Conservation (phyloP, 2,797 vertebrate species). For the Euthynnus affinis region DNA sequence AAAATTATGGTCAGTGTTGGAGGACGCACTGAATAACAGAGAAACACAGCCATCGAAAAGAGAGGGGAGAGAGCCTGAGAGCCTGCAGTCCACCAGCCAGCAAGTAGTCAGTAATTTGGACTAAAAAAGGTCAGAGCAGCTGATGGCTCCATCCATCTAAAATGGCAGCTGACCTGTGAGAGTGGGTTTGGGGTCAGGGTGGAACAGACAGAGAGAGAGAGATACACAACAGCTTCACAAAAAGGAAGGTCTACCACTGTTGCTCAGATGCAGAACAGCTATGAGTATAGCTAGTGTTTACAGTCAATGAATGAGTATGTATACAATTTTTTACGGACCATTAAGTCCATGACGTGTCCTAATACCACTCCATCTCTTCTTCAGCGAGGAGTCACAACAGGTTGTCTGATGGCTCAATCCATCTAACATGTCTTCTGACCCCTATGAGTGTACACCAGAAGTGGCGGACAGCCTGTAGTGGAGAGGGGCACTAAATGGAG, state of each 20-base stretch:
- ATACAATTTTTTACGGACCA: constrained; percentile 12
- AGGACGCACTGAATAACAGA: neutral
- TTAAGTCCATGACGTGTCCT: constrained; percentile 20
- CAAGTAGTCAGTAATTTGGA: constrained; percentile 67
- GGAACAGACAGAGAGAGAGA: constrained; percentile 42
- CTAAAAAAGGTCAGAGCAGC: constrained; percentile 73
- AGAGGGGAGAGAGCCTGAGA: constrained; percentile 25
- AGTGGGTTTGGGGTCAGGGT: constrained; percentile 62
- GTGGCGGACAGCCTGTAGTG: neutral
- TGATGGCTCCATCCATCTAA: constrained; percentile 78
- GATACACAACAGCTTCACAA: constrained; percentile 32
- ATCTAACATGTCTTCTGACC: constrained; percentile 49
- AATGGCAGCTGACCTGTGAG: constrained; percentile 72
- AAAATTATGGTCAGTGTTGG: neutral
- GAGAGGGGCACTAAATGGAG: neutral
- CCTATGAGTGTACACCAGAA: neutral
- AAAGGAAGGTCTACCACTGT: neutral
- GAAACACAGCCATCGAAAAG: constrained; percentile 1
- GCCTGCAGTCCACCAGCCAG: constrained; percentile 42
- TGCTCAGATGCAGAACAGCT: neutral
- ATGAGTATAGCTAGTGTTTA: neutral
- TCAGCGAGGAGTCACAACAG: constrained; percentile 23
- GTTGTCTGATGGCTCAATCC: constrained; percentile 42
- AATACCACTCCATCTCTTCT: constrained; percentile 37
- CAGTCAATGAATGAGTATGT: neutral